Percentiles rank a stretch among this genome's conserved stretches.
Evolutionary conservation across 2,797 vertebrate genomes (phyloP).

Genomic region (Diplodus puntazzo): DNA sequence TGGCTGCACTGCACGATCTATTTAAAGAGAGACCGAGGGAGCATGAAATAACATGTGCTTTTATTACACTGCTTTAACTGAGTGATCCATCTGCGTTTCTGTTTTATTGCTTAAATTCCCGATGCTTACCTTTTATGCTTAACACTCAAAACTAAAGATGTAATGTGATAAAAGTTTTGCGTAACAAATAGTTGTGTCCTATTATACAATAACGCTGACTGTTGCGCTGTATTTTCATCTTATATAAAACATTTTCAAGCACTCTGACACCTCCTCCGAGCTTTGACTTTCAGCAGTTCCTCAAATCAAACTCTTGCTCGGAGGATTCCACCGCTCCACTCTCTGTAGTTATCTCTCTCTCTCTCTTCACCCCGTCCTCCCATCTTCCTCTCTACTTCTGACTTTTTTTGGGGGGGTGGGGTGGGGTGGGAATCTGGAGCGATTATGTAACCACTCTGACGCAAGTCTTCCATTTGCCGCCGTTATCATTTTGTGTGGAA

Average conservation of each 20-base stretch:
- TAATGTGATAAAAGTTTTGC: too few species aligned
- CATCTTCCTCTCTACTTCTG: conserved; percentile 16
- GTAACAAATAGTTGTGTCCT: not conserved
- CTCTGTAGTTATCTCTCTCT: conserved; percentile 26
- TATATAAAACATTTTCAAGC: conserved; percentile 3
- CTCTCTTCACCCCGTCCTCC: not conserved
- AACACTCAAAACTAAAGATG: not conserved
- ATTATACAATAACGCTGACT: too few species aligned
- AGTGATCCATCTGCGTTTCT: not conserved
- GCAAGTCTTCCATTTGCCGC: conserved; percentile 37
- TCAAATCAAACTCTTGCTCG: conserved; percentile 22
- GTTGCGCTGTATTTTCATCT: not conserved
- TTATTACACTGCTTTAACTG: not conserved
- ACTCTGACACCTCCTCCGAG: not conserved
- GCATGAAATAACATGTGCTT: not conserved
- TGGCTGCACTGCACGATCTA: not conserved
- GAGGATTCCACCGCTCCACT: conserved; percentile 3
- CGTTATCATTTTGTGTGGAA: conserved; percentile 11
- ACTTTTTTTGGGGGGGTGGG: conserved; percentile 3
- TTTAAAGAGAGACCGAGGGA: not conserved
- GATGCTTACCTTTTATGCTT: too few species aligned
- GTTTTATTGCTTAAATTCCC: not conserved
- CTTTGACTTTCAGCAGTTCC: conserved; percentile 15
- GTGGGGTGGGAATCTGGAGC: conserved; percentile 52
- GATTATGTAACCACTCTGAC: conserved; percentile 61